Conservation (phyloP, 1,140 invertebrate genomes). For the Atta colombica region DNA sequence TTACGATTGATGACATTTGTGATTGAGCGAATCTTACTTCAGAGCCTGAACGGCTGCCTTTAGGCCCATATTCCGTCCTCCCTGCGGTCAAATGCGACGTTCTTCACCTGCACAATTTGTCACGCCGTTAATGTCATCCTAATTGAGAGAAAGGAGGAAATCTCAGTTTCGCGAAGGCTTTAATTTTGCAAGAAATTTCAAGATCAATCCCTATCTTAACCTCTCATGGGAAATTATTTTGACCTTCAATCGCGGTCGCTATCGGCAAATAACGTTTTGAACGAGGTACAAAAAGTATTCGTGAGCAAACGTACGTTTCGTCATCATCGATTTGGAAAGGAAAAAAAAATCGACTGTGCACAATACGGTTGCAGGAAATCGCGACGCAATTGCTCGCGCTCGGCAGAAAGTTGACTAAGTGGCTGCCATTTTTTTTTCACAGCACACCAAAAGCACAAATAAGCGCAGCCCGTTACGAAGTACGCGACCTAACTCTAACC, state of each 20-base stretch:
- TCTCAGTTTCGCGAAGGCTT: neutral
- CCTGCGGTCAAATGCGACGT: constrained; percentile 61
- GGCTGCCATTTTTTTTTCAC: constrained; percentile 43
- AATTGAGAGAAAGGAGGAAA: neutral
- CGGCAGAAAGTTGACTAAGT: constrained; percentile 38
- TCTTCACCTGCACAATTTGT: constrained; percentile 58
- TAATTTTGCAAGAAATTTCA: neutral
- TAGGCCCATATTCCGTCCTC: constrained; percentile 88
- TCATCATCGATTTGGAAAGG: constrained; percentile 2
- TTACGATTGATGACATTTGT: neutral
- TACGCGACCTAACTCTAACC: constrained; percentile 12
- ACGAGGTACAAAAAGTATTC: neutral
- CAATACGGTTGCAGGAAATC: neutral
- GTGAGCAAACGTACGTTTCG: constrained; percentile 26
- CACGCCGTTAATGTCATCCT: neutral
- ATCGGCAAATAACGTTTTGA: neutral
- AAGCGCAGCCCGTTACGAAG: neutral
- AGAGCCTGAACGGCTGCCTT: constrained; percentile 91
- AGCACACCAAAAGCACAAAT: constrained; percentile 25
- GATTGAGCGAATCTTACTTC: constrained; percentile 86
- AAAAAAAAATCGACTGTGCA: constrained; percentile 4
- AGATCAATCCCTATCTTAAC: neutral
- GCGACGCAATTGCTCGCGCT: constrained; percentile 15
- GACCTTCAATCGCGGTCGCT: neutral
- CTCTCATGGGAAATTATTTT: neutral